Percentiles rank a stretch among this genome's conserved stretches.
These are phyloP conservation scores for Alligator mississippiensis DNA, from an alignment of 2,113 vertebrate species.

Conservation along the genomic window DNA sequence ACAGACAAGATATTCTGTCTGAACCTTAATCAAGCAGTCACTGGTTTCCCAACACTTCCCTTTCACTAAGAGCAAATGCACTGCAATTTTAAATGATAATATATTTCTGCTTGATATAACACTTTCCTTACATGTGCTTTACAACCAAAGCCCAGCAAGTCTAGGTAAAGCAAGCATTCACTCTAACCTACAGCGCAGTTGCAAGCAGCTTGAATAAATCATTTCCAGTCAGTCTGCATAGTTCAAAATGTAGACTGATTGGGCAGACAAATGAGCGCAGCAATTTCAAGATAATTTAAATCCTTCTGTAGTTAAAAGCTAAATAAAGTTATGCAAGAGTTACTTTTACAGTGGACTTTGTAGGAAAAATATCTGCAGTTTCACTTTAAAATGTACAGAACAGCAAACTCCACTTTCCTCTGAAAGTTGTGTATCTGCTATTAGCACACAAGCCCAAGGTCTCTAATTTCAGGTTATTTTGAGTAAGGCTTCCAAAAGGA, in stretches of 20 bases:
- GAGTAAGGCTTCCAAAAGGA: background rate
- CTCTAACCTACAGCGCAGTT: background rate
- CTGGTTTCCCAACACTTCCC: background rate
- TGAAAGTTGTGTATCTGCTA: background rate
- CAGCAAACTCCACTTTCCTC: background rate
- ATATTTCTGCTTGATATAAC: background rate
- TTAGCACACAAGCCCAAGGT: background rate
- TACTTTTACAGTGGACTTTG: background rate
- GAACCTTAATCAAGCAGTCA: background rate
- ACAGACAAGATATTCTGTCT: background rate
- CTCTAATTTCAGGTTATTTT: background rate
- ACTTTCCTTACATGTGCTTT: background rate
- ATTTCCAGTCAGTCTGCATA: background rate
- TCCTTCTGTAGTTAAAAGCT: background rate
- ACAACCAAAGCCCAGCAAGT: background rate
- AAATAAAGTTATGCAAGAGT: background rate
- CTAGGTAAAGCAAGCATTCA: background rate
- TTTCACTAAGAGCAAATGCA: background rate
- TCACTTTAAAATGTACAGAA: background rate
- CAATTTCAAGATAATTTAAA: slow-evolving; percentile 1
- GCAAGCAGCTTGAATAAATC: background rate
- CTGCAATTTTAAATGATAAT: background rate
- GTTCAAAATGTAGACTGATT: slow-evolving; percentile 17
- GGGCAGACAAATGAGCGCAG: background rate
- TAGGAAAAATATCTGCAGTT: background rate